Base-by-base conservation (phyloP, 2,888 invertebrate species). In the Acleris emargana region DNA sequence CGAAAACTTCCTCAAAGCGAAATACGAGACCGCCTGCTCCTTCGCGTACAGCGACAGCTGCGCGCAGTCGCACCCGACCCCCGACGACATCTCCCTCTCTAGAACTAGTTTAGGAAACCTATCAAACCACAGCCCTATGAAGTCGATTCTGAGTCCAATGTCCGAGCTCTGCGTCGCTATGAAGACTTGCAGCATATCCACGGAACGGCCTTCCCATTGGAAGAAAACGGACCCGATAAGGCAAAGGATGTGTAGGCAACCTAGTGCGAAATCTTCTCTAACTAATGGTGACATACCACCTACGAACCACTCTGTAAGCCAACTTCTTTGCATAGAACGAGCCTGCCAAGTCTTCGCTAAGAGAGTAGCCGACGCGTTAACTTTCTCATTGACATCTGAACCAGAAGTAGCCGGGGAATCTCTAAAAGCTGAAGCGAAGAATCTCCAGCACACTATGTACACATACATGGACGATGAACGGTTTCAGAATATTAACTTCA, bases 381-480 rank as follows among this genome's bases (percentile, higher is more conserved):
- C 93, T 4, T 93, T 94, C 73, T 94, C 94, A 0, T 79, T 94
- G 11, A 89, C 92, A 42, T 93, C 93, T 18, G 93, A 94, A 70
- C 87, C 93, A 0, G 93, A 94, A 68, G 89, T 94, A 0, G 94
- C 94, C 0, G 93, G 91, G 0, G 91, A 94, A 67, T 91, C 93
- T 0, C 81, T 96, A n/a, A 94, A 95, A 76, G 93, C 93, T 0
- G 95, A 96, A 87, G 93, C 95, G 0, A 95, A 95, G 81, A 95
- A 95, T 79, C 84, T 96, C 49, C 95, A 95, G 78, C 93, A 94
- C 69, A 93, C 96, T 4, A 94, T 96, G 52, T 93, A 88, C 60
- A 95, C 95, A 47, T 96, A 95, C 78, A 94, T 95, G 93, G 94
- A 94, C 69, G 96, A 96, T 78, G 87, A 90, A 22, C 84, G 96